phyloP scores from a whole-genome alignment of 2,113 vertebrate genomes.

The Elephas maximus region DNA sequence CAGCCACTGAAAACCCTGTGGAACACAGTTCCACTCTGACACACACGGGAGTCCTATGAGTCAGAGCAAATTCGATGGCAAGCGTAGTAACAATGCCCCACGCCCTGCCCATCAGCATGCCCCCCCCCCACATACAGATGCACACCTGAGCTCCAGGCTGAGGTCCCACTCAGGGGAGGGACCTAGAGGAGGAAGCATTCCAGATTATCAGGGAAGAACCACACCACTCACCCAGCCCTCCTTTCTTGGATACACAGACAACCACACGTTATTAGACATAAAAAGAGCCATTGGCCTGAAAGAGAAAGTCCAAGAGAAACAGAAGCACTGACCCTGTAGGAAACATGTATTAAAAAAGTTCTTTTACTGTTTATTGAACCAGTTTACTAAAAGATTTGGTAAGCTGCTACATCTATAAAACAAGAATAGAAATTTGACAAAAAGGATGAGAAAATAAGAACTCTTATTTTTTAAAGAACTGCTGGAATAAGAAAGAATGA shows the following conservation, averaged over 20 bases:
- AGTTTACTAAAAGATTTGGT: background rate
- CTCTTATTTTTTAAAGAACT: background rate
- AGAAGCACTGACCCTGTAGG: background rate
- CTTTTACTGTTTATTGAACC: too few relatives aligned
- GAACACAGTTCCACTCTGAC: background rate
- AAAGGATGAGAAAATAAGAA: background rate
- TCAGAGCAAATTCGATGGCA: background rate
- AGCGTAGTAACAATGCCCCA: background rate
- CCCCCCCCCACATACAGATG: background rate
- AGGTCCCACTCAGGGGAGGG: too few relatives aligned
- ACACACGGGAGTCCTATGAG: background rate
- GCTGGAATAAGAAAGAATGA: background rate
- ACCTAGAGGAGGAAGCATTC: too few relatives aligned
- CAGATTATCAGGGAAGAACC: background rate
- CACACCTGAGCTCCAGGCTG: too few relatives aligned
- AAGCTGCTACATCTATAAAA: background rate
- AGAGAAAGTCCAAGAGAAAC: background rate
- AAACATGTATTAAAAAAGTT: too few relatives aligned
- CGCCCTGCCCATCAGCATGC: too few relatives aligned
- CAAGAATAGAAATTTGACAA: background rate
- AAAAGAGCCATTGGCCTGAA: background rate
- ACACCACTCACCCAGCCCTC: background rate
- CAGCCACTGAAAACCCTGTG: background rate
- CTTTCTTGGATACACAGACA: background rate
- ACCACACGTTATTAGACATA: rapidly evolving